phyloP scores from a whole-genome alignment of 2,888 invertebrate genomes.

The Vesta saturnalis region DNA sequence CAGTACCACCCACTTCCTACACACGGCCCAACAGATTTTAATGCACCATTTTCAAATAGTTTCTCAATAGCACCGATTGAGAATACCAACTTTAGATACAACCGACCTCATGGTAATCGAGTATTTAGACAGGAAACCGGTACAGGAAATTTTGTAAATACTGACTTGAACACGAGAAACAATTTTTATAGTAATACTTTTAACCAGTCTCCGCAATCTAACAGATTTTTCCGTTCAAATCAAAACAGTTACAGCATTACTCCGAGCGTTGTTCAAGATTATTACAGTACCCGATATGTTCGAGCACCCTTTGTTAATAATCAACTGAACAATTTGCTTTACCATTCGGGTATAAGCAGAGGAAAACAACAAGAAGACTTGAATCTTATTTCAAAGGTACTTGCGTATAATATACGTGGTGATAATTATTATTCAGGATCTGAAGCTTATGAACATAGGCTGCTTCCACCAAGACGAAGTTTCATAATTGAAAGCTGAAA shows the following conservation, averaged over 20 bases:
- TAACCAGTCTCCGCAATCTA: conserved; percentile 24
- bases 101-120: conserved; percentile 45
- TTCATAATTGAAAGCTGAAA: not conserved
- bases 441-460: conserved; percentile 55
- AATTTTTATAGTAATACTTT: conserved; percentile 13
- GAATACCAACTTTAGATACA: conserved; percentile 24
- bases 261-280: conserved; percentile 26
- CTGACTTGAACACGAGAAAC: conserved; percentile 34
- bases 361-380: conserved; percentile 75
- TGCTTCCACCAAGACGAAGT: conserved; percentile 18
- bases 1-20: conserved; percentile 40
- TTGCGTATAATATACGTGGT: conserved; percentile 73
- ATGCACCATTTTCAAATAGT: not conserved
- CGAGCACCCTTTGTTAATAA: conserved; percentile 57
- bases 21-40: not conserved
- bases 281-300: conserved; percentile 28
- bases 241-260: conserved; percentile 38
- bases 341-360: conserved; percentile 71
- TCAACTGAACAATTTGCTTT: conserved; percentile 72
- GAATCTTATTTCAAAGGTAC: conserved; percentile 82
- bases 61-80: conserved; percentile 26
- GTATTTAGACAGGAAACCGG: conserved; percentile 58
- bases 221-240: conserved; percentile 49
- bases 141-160: conserved; percentile 54
- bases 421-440: conserved; percentile 61